A percentile compares a stretch with the other conserved stretches of the same genome.
phyloP scores from a whole-genome alignment of 2,888 invertebrate species.

The Mesoligia furuncula region DNA sequence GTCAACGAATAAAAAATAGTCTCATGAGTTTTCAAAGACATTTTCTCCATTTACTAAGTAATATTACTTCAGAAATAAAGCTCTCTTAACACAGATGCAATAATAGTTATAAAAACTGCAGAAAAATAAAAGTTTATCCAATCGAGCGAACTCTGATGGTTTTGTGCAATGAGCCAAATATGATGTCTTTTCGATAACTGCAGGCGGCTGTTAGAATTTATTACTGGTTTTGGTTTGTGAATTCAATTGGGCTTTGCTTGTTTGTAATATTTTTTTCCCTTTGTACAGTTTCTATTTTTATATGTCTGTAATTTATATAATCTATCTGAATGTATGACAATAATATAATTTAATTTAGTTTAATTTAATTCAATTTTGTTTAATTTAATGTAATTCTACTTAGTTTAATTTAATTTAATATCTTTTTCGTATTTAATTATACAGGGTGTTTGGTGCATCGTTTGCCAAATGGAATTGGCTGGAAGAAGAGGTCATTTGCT shows the following conservation, averaged over 20 bases:
- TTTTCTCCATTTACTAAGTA: constrained; percentile 8
- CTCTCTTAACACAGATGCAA: constrained; percentile 12
- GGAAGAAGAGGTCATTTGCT: no score
- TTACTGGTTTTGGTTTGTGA: not conserved
- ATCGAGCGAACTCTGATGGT: constrained; percentile 32
- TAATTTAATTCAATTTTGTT: no score
- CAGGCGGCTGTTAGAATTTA: constrained; percentile 35
- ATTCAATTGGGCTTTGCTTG: not conserved
- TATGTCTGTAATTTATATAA: no score
- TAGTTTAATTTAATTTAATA: no score
- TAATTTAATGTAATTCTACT: no score
- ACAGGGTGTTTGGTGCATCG: no score
- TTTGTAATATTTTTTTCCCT: not conserved
- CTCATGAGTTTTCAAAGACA: constrained; percentile 8
- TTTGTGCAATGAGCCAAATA: constrained; percentile 54
- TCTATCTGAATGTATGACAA: no score
- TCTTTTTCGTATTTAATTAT: no score
- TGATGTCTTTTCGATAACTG: constrained; percentile 47
- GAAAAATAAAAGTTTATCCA: constrained; percentile 42
- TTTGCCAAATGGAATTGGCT: no score
- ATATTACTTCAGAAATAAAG: constrained; percentile 20
- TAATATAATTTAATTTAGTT: no score
- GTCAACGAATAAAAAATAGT: not conserved
- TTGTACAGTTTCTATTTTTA: no score
- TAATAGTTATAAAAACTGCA: constrained; percentile 13